Evolutionary conservation across 2,113 vertebrate species (phyloP), one percentile per base, ranked within the genome.

Genomic region (Australoheros scitulus): DNA sequence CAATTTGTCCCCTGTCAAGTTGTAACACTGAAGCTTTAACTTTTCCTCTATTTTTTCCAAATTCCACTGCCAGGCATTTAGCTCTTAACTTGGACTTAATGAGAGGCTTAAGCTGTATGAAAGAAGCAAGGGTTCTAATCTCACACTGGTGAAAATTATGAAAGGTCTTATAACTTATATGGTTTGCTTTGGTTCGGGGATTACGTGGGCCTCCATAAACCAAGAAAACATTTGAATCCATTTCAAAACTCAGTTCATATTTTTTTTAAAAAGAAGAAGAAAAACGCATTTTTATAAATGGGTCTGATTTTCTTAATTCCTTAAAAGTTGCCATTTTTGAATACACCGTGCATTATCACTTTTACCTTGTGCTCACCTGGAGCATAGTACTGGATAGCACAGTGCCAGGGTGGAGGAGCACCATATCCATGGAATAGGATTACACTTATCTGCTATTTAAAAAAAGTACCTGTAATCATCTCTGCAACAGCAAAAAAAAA

Each of bases 261-360:
- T n/a, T n/a, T n/a, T n/a, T n/a, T 55, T 72, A 34, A 50, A 26
- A 4, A 74, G 22, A 61, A 85, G 32, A 57, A 86, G 65, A 60
- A 38, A 1, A 59, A 47, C 7, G 14, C 79, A 47, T 76, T 83
- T 78, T 52, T 72, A 68, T 83, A 86, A 82, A 85, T 22, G 5
- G 20, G 5, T 2, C 61, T 3, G 11, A 81, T 87, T 88, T 91
- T 79, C 61, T 79, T 83, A 72, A 87, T 87, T 85, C 83, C 84
- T 82, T 83, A 47, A 81, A 92, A 92, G 88, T 90, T 91, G n/a
- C 78, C 78, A 77, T 87, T 89, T 90, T 81, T 79, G 63, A 86
- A 87, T 18, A 36, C 74, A 79, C 59, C 81, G 4, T 85, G 89
- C 78, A 41, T 74, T 58, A 92, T 90, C 63, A 70, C 84, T 82